phyloP scores from a whole-genome alignment of 2,888 invertebrate genomes.

The Caenorhabditis uteleia region DNA sequence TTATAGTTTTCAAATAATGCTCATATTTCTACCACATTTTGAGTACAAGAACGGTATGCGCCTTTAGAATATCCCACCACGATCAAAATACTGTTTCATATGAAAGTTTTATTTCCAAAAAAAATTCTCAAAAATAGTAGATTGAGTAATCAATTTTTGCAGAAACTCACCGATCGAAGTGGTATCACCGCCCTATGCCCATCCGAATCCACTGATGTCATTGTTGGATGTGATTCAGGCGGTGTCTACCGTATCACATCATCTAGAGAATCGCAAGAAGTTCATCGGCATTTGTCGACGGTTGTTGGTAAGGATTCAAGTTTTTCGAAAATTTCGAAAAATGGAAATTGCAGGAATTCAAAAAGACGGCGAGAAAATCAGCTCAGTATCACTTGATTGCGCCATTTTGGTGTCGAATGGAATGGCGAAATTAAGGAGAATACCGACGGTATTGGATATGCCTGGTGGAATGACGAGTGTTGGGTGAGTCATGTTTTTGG shows the following conservation, averaged over 20 bases:
- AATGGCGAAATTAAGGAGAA: background rate
- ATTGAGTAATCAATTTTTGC: background rate
- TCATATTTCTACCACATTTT: too few relatives aligned
- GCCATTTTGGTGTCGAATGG: background rate
- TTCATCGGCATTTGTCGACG: conserved; percentile 1
- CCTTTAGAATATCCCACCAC: too few relatives aligned
- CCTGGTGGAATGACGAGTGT: background rate
- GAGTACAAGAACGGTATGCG: too few relatives aligned
- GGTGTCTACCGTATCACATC: background rate
- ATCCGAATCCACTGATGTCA: too few relatives aligned
- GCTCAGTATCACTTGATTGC: conserved; percentile 1
- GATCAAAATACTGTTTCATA: too few relatives aligned
- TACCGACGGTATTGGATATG: background rate
- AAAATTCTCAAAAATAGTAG: too few relatives aligned
- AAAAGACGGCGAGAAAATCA: background rate
- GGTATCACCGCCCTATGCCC: background rate
- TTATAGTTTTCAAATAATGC: too few relatives aligned
- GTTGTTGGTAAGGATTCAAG: conserved; percentile 1
- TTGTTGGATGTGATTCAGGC: background rate
- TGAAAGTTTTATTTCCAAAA: too few relatives aligned
- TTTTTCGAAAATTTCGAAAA: background rate
- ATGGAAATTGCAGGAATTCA: conserved; percentile 1
- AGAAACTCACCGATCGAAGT: background rate
- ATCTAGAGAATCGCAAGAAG: too few relatives aligned
- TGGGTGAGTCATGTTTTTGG: too few relatives aligned